These are phyloP conservation scores for Heliconius aoede DNA, from an alignment of 2,888 invertebrate genomes.

Conservation along the genomic window DNA sequence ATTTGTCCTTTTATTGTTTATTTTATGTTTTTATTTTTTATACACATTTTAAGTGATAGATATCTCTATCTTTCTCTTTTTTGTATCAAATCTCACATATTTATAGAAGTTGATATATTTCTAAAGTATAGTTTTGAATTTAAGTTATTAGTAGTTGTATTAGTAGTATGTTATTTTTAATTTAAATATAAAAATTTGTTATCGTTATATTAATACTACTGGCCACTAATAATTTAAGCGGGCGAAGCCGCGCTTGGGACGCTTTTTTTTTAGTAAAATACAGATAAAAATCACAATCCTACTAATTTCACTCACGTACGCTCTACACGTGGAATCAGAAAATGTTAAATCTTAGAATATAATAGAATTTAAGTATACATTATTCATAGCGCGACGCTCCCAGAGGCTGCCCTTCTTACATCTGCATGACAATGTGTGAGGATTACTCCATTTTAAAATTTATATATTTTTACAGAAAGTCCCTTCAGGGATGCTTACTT, in stretches of 20 bases:
- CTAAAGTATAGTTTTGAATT: too few relatives aligned
- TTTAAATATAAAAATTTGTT: too few relatives aligned
- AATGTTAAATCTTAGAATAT: constrained; percentile 14
- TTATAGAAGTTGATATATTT: too few relatives aligned
- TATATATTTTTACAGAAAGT: background rate
- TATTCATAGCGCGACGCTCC: constrained; percentile 23
- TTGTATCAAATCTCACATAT: too few relatives aligned
- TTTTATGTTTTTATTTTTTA: background rate
- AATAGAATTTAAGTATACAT: constrained; percentile 15
- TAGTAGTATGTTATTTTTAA: too few relatives aligned
- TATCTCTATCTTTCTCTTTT: background rate
- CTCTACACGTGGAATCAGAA: constrained; percentile 2
- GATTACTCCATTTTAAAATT: constrained; percentile 2
- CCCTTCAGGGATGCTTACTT: background rate
- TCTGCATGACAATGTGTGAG: constrained; percentile 9
- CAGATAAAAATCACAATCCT: background rate
- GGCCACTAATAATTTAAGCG: too few relatives aligned
- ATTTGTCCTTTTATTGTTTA: background rate
- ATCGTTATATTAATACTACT: too few relatives aligned
- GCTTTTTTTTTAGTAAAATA: background rate
- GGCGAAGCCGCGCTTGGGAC: background rate
- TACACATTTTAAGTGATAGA: background rate
- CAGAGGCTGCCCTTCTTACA: background rate
- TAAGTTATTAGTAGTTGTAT: too few relatives aligned
- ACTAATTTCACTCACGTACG: constrained; percentile 12